Evolutionary conservation across 2,113 vertebrate species (phyloP).

Genomic region (Lathamus discolor): DNA sequence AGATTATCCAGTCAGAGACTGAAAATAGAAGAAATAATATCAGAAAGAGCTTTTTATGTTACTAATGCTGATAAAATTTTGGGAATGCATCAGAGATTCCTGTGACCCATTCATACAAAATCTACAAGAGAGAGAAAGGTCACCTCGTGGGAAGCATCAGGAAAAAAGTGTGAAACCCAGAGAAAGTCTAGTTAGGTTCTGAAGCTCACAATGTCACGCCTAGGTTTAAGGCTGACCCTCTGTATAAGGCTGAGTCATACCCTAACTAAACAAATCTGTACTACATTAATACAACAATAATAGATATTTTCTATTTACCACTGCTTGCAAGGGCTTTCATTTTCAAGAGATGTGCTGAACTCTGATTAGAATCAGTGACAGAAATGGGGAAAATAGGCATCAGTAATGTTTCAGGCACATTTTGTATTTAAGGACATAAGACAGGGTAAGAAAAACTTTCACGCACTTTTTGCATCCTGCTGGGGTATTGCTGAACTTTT

Average conservation of each 20-base stretch:
- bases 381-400: neutral
- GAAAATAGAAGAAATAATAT: neutral
- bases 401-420: neutral
- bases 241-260: neutral
- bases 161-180: neutral
- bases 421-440: neutral
- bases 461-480: neutral
- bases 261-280: neutral
- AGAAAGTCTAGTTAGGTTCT: neutral
- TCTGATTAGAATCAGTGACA: neutral
- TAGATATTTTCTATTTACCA: neutral
- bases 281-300: neutral
- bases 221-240: neutral
- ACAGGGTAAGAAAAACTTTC: neutral
- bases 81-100: neutral
- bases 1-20: neutral
- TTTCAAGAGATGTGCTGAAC: neutral
- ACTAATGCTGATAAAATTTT: neutral
- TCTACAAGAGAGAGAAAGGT: neutral
- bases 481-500: neutral
- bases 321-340: neutral
- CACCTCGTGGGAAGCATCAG: neutral
- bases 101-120: neutral
- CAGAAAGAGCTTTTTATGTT: neutral
- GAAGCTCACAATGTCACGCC: neutral